phyloP scores from a whole-genome alignment of 2,888 invertebrate genomes.

The Diploptera punctata region DNA sequence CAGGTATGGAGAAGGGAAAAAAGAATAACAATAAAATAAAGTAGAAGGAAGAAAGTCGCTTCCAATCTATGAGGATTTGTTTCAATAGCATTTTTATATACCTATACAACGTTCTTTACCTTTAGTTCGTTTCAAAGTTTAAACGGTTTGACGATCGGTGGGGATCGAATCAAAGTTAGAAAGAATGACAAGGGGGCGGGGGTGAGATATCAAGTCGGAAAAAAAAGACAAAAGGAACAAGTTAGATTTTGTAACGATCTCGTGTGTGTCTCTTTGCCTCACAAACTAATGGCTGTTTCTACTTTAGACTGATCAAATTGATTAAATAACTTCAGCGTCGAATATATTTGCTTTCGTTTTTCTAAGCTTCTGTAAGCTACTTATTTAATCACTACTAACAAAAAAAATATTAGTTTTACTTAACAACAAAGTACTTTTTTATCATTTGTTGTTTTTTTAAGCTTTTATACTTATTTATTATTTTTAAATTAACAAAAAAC shows the following conservation, averaged over 20 bases:
- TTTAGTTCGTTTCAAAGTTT: constrained; percentile 27
- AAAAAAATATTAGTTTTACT: too few species aligned
- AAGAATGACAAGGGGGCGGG: constrained; percentile 3
- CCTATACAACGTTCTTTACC: constrained; percentile 17
- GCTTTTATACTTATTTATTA: too few species aligned
- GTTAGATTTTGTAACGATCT: constrained; percentile 3
- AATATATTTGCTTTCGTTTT: too few species aligned
- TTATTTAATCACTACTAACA: too few species aligned
- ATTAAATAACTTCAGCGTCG: constrained; percentile 7
- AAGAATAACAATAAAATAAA: constrained; percentile 38
- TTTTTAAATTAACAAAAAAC: too few species aligned
- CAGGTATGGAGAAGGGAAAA: constrained; percentile 23
- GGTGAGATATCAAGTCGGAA: neutral
- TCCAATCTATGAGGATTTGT: constrained; percentile 38
- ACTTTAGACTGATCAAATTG: constrained; percentile 24
- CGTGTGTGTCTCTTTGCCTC: constrained; percentile 1
- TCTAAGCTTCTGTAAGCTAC: too few species aligned
- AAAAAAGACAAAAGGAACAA: neutral
- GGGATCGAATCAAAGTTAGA: constrained; percentile 37
- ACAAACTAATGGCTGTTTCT: constrained; percentile 16
- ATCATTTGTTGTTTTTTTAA: too few species aligned
- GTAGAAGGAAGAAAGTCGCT: constrained; percentile 1
- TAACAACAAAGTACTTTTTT: too few species aligned
- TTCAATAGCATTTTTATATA: constrained; percentile 35
- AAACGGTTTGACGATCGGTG: constrained; percentile 31